Evolutionary conservation across 2,797 vertebrate genomes (phyloP).

Genomic region (Sebastes oblongus): DNA sequence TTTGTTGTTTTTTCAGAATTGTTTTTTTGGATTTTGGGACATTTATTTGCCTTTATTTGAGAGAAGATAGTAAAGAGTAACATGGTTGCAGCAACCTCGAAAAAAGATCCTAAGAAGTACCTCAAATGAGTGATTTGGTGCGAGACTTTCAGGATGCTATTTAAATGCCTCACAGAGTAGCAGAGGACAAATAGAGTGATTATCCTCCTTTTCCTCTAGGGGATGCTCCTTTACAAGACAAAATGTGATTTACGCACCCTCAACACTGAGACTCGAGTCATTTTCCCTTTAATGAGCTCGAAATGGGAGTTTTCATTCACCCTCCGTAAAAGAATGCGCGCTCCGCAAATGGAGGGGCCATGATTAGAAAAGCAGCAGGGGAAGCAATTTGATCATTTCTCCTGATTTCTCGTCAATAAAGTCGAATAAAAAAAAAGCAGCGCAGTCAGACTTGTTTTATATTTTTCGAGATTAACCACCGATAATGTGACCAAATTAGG

Average conservation of each 20-base stretch:
- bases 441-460: neutral
- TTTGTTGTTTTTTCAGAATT: no score
- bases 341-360: conserved; percentile 12
- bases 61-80: no score
- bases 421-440: neutral
- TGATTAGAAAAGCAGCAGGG: conserved; percentile 21
- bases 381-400: conserved; percentile 1
- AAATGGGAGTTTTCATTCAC: conserved; percentile 34
- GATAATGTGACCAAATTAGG: conserved; percentile 52
- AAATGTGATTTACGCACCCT: conserved; percentile 29
- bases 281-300: conserved; percentile 43
- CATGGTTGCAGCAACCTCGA: neutral
- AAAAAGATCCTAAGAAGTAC: neutral
- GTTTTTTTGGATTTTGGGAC: no score
- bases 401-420: conserved; percentile 8
- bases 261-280: neutral
- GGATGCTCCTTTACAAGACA: conserved; percentile 19
- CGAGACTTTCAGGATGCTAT: neutral
- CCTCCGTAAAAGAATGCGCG: neutral
- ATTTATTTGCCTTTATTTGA: no score
- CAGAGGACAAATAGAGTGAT: conserved; percentile 6
- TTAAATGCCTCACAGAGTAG: neutral
- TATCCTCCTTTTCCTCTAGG: neutral
- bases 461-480: conserved; percentile 1
- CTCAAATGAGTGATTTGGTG: neutral